phyloP scores from a whole-genome alignment of 2,888 invertebrate genomes.

The Lapara coniferarum region DNA sequence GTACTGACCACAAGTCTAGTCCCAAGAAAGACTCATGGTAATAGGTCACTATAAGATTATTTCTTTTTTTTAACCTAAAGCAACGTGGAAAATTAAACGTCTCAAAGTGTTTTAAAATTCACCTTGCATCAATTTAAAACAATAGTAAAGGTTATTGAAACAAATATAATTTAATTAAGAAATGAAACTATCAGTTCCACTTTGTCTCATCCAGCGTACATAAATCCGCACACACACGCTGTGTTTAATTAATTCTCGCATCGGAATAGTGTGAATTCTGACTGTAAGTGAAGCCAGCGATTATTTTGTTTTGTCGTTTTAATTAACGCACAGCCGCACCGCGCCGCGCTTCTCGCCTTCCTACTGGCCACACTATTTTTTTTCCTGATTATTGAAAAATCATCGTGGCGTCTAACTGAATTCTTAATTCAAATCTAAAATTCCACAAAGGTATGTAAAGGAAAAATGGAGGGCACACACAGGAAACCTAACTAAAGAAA shows the following conservation, averaged over 20 bases:
- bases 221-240: slow-evolving; percentile 49
- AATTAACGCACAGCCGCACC: slow-evolving; percentile 61
- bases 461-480: too few species aligned
- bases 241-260: slow-evolving; percentile 82
- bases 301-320: slow-evolving; percentile 83
- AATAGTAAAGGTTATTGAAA: too few species aligned
- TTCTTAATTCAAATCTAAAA: too few species aligned
- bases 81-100: too few species aligned
- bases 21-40: too few species aligned
- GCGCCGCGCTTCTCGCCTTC: slow-evolving; percentile 20
- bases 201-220: slow-evolving; percentile 42
- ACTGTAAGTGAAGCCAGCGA: slow-evolving; percentile 80
- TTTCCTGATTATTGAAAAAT: not conserved
- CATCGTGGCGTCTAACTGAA: not conserved
- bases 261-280: slow-evolving; percentile 83
- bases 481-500: too few species aligned
- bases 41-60: too few species aligned
- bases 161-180: not conserved
- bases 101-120: too few species aligned
- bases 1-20: too few species aligned
- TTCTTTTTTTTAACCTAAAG: too few species aligned
- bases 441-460: too few species aligned
- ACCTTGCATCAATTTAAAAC: too few species aligned
- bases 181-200: not conserved
- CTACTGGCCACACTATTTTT: slow-evolving; percentile 20